phyloP scores from a whole-genome alignment of 2,797 vertebrate species.

The Malurus splendens region DNA sequence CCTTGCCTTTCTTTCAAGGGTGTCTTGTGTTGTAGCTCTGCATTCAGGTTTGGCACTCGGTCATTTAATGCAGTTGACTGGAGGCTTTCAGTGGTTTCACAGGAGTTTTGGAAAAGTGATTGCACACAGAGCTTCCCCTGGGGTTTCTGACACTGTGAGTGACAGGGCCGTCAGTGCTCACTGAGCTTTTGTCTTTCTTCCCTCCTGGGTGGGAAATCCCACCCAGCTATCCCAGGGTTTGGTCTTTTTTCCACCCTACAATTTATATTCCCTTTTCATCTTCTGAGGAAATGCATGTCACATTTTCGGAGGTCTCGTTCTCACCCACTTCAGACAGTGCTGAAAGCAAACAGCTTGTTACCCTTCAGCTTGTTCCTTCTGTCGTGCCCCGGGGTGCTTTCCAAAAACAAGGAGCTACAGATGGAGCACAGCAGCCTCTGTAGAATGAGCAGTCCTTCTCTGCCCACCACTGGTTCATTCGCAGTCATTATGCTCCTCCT shows the following conservation, averaged over 20 bases:
- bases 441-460: not conserved
- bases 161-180: not conserved
- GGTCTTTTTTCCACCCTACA: constrained; percentile 4
- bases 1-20: not conserved
- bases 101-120: not conserved
- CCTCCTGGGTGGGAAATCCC: constrained; percentile 30
- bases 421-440: constrained; percentile 23
- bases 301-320: constrained; percentile 18
- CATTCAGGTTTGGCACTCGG: not conserved
- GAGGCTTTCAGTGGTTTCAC: constrained; percentile 2
- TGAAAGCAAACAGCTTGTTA: constrained; percentile 49
- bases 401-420: not conserved
- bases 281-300: constrained; percentile 19
- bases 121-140: not conserved
- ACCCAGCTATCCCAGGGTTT: constrained; percentile 11
- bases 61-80: not conserved
- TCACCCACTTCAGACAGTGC: constrained; percentile 18
- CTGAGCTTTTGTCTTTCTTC: constrained; percentile 26
- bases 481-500: not conserved
- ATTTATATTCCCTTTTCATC: constrained; percentile 33
- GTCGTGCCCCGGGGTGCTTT: not conserved
- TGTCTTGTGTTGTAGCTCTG: not conserved
- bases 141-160: not conserved
- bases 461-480: not conserved
- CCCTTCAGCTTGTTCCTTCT: not conserved